Percentiles rank a stretch among this genome's conserved stretches.
These are phyloP conservation scores for Zootoca vivipara DNA, from an alignment of 2,113 vertebrate genomes.

Conservation along the genomic window DNA sequence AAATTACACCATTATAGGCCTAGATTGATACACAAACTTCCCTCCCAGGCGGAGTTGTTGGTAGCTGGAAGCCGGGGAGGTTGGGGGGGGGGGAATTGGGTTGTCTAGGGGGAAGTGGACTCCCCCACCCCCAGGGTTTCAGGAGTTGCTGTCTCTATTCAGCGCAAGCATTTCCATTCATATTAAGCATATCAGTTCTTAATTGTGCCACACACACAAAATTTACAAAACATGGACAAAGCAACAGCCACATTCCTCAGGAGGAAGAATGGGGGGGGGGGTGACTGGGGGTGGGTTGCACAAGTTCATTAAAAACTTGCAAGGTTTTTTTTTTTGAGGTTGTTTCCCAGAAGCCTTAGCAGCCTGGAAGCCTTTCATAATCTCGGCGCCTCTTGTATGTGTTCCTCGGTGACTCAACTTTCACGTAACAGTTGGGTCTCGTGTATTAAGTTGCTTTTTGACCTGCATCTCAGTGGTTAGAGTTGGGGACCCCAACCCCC, in stretches of 20 bases:
- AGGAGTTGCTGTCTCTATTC: conserved; percentile 57
- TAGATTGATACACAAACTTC: conserved; percentile 78
- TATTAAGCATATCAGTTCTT: conserved; percentile 66
- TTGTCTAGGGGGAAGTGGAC: conserved; percentile 1
- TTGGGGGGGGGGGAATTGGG: neutral
- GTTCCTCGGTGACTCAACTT: conserved; percentile 33
- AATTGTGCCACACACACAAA: conserved; percentile 64
- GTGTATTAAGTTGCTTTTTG: neutral
- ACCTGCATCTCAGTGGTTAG: neutral
- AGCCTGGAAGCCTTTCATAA: conserved; percentile 43
- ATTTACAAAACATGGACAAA: conserved; percentile 26
- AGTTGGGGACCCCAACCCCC: neutral
- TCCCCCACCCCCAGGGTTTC: conserved; percentile 67
- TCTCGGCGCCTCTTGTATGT: neutral
- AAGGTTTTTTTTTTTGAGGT: conserved; percentile 33
- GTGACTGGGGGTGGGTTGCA: too few species aligned
- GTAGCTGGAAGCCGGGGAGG: conserved; percentile 54
- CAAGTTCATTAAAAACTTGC: neutral
- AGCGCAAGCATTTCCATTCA: conserved; percentile 65
- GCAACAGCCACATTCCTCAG: neutral
- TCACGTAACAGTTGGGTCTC: neutral
- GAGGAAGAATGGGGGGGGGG: rapidly evolving
- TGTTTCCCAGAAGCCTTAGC: conserved; percentile 57
- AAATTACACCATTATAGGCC: conserved; percentile 86
- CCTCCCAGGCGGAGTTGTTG: conserved; percentile 72